Evolutionary conservation across 2,888 invertebrate genomes (phyloP).

Genomic region (Diloba caeruleocephala): DNA sequence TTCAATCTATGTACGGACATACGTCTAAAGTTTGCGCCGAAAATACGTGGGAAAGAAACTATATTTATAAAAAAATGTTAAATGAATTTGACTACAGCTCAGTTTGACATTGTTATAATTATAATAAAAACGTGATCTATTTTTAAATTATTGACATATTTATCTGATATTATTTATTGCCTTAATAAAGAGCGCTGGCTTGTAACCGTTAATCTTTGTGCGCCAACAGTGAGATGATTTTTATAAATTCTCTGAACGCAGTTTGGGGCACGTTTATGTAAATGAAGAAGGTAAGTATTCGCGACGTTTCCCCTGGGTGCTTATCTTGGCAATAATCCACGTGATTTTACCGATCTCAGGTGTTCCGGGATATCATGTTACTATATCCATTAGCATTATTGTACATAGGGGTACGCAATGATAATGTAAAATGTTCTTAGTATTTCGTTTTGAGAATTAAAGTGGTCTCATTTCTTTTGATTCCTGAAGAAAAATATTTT

Average conservation of each 20-base stretch:
- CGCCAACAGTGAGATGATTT: conserved; percentile 27
- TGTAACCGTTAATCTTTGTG: conserved; percentile 33
- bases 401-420: too few species aligned
- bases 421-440: too few species aligned
- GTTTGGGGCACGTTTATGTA: conserved; percentile 49
- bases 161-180: conserved; percentile 29
- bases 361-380: conserved; percentile 23
- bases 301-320: conserved; percentile 12
- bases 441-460: too few species aligned
- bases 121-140: conserved; percentile 2
- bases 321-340: conserved; percentile 49
- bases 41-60: conserved; percentile 25
- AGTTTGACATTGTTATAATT: conserved; percentile 7
- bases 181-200: conserved; percentile 28
- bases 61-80: conserved; percentile 34
- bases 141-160: conserved; percentile 11
- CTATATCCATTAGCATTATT: conserved; percentile 22
- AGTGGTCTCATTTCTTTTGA: too few species aligned
- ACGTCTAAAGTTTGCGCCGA: too few species aligned
- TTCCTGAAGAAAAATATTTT: too few species aligned
- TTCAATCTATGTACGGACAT: conserved; percentile 12
- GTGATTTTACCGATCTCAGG: conserved; percentile 45
- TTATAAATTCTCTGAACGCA: conserved; percentile 43
- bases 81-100: conserved; percentile 18
- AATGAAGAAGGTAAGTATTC: conserved; percentile 40